Percentiles rank a stretch among this genome's conserved stretches.
Evolutionary conservation across 2,113 vertebrate genomes (phyloP).

Genomic region (Ramphastos sulfuratus): DNA sequence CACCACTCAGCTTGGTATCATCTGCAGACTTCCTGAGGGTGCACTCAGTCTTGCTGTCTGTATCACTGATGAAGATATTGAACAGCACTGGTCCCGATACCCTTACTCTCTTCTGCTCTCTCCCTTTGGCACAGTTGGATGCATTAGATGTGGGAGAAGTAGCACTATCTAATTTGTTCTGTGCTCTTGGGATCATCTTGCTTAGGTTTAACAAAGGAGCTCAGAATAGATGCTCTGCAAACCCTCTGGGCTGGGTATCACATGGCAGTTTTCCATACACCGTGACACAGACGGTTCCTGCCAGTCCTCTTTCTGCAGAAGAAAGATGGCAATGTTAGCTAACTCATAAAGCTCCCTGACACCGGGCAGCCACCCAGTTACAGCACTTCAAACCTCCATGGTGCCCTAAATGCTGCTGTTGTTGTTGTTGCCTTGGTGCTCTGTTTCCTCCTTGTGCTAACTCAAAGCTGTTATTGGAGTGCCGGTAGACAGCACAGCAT

Average conservation of each 20-base stretch:
- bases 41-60: no score
- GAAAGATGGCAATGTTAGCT: slow-evolving; percentile 14
- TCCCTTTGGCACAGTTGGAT: neutral
- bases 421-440: slow-evolving; percentile 35
- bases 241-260: neutral
- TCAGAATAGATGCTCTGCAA: slow-evolving; percentile 32
- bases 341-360: slow-evolving; percentile 39
- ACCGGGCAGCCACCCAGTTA: slow-evolving; percentile 4
- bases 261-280: neutral
- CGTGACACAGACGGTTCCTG: slow-evolving; percentile 3
- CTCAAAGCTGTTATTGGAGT: neutral
- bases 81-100: no score
- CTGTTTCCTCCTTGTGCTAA: neutral
- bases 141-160: neutral
- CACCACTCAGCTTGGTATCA: no score
- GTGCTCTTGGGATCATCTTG: neutral
- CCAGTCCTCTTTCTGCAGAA: neutral
- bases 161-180: neutral
- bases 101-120: neutral
- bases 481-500: fast-evolving
- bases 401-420: neutral
- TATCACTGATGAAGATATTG: no score
- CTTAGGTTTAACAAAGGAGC: neutral
- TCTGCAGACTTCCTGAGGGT: no score
- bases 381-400: neutral